Evolutionary conservation across 2,888 invertebrate species (phyloP), one percentile per base, ranked within the genome.

Genomic region (Tetrapedia diversipes): DNA sequence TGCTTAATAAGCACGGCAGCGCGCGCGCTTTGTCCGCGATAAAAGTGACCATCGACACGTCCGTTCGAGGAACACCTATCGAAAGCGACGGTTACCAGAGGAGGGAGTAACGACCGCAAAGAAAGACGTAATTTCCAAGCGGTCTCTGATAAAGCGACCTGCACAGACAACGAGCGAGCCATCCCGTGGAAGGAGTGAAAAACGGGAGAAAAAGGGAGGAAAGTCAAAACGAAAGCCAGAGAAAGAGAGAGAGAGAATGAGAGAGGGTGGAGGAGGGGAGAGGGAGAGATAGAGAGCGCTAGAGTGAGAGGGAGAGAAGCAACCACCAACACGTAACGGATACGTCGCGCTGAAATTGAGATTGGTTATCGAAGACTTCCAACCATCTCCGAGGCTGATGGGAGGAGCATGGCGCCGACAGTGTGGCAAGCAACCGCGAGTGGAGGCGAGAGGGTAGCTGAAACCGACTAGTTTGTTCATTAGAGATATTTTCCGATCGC

Each of bases 381-480:
- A 74, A 68, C 69, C 53, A 49, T 74, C 49, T 70, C 51, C 64
- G 68, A 65, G 39, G 65, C 37, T 63, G 77, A 77, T 69, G 43
- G 66, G 66, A 43, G 67, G 49, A 67, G 84, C 47, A 53, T 64
- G 69, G 61, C 60, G 69, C 64, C 68, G 61, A 61, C 66, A 60
- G 34, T 68, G 61, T 43, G 34, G 68, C 57, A 16, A 22, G 53
- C 72, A 34, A 72, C 67, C n/a, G 45, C 53, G 67, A 73, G 49
- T 67, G 70, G 60, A 72, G 68, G 66, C 39, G 65, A 47, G 14
- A 14, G 27, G 49, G 56, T 56, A 54, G 76, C 79, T 84, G 76
- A 83, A 87, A 86, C 85, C 84, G 86, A 85, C 86, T 87, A 89
- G 87, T 88, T 88, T 85, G 86, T 89, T 89, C 87, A 87, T 88